Conservation (phyloP, 2,797 vertebrate species). For the Coregonus sp. region DNA sequence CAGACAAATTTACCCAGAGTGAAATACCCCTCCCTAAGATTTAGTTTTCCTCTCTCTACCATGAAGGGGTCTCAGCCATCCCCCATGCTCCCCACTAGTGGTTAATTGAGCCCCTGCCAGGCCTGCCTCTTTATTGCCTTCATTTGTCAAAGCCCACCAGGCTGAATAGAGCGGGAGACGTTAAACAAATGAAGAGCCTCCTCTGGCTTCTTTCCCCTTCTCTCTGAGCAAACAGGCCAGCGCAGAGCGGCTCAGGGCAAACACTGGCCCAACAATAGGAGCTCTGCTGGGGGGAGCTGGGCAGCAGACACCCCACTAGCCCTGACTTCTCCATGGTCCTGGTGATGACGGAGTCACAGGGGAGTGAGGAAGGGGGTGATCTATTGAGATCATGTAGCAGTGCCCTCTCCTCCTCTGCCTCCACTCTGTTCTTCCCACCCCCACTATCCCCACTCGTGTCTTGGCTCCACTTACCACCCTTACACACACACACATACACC, state of each 20-base stretch:
- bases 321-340: slow-evolving; percentile 46
- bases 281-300: slow-evolving; percentile 41
- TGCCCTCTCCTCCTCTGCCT: neutral
- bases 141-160: slow-evolving; percentile 76
- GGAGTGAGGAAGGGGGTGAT: slow-evolving; percentile 29
- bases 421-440: neutral
- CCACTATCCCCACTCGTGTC: neutral
- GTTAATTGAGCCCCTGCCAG: slow-evolving; percentile 76
- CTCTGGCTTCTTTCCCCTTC: slow-evolving; percentile 58
- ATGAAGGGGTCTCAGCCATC: slow-evolving; percentile 62
- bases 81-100: slow-evolving; percentile 60
- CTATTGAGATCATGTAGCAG: slow-evolving; percentile 3
- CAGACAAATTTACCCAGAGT: slow-evolving; percentile 35
- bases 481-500: slow-evolving; percentile 6
- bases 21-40: neutral
- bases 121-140: slow-evolving; percentile 75
- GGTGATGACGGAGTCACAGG: slow-evolving; percentile 26
- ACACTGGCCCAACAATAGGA: slow-evolving; percentile 59
- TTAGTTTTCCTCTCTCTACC: neutral
- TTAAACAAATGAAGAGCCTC: slow-evolving; percentile 79
- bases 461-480: neutral
- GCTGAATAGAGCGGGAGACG: slow-evolving; percentile 75
- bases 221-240: slow-evolving; percentile 72
- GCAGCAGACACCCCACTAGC: slow-evolving; percentile 50
- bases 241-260: slow-evolving; percentile 64